These are phyloP conservation scores for Scomber colias DNA, from an alignment of 2,113 vertebrate species.

Conservation along the genomic window DNA sequence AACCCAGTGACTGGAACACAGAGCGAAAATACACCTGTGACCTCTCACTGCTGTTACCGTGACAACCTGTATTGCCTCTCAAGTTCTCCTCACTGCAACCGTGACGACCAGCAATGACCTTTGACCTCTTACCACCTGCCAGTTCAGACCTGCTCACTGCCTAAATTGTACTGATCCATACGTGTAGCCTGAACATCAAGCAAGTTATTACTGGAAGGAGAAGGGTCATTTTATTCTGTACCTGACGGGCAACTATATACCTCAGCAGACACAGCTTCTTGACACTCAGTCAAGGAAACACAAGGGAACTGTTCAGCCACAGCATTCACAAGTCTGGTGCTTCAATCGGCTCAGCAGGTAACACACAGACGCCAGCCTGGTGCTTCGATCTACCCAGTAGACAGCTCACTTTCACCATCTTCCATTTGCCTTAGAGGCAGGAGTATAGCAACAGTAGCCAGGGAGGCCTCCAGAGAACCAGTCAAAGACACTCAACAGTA, in stretches of 20 bases:
- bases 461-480: slow-evolving; percentile 40
- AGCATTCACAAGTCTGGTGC: slow-evolving; percentile 15
- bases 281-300: slow-evolving; percentile 25
- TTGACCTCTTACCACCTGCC: slow-evolving; percentile 52
- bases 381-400: slow-evolving; percentile 38
- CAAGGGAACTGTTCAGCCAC: slow-evolving; percentile 16
- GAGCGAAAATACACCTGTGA: slow-evolving; percentile 47
- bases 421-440: slow-evolving; percentile 60
- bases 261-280: slow-evolving; percentile 51
- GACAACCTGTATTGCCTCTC: slow-evolving; percentile 72
- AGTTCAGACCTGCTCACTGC: slow-evolving; percentile 24
- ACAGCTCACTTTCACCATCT: slow-evolving; percentile 41
- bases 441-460: slow-evolving; percentile 45
- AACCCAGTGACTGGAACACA: slow-evolving; percentile 43
- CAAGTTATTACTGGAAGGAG: slow-evolving; percentile 12
- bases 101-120: slow-evolving; percentile 61
- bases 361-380: slow-evolving; percentile 10
- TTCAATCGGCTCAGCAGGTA: slow-evolving; percentile 30
- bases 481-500: slow-evolving; percentile 34
- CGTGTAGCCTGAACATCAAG: background rate
- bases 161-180: slow-evolving; percentile 23
- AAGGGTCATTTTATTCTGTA: background rate
- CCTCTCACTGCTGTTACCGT: slow-evolving; percentile 59
- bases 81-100: slow-evolving; percentile 49
- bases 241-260: slow-evolving; percentile 53